Evolutionary conservation across 1,140 invertebrate species (phyloP), one percentile per base, ranked within the genome.

Genomic region (Psix sp.): DNA sequence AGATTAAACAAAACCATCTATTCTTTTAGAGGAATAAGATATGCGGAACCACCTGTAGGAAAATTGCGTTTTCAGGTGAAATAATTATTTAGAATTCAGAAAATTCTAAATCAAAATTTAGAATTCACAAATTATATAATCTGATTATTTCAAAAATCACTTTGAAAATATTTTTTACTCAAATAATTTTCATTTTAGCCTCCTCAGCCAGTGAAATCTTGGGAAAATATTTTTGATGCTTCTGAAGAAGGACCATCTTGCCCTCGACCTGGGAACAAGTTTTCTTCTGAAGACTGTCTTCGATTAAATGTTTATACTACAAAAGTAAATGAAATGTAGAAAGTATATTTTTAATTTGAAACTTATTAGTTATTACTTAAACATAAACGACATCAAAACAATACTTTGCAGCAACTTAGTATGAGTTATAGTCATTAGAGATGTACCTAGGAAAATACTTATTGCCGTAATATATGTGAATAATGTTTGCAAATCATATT

Each of bases 11-110:
- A 86, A 49, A 83, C 78, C 5, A 91, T 91, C 68, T 91, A 88
- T 74, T 87, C 91, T n/a, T 93, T 92, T 63, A 89, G 90, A 7
- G 91, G 91, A 1, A 88, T 93, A 1, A 89, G 89, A 29, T 93
- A 92, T 71, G 92, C 89, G 0, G 88, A 91, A 76, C 83, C 92
- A 5, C 91, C 91, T 0, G 71, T 89, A 0, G 90, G 90, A 10
- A 81, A 88, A 26, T 77, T 88, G 5, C 84, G 91, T 39, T 93
- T 93, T 59, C 82, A 90, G 83, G 90, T 91, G n/a, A n/a, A 79
- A 81, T 3, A 7, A 52, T 31, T 21, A 52, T 24, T 33, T 10
- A 33, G n/a, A 33, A 5, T 7, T 11, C 10, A 10, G n/a, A 11
- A 11, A 33, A 33, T 36, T 35, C 11, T 17, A 20, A 18, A 36